Evolutionary conservation across 2,888 invertebrate species (phyloP).

Genomic region (Dicycla oo): DNA sequence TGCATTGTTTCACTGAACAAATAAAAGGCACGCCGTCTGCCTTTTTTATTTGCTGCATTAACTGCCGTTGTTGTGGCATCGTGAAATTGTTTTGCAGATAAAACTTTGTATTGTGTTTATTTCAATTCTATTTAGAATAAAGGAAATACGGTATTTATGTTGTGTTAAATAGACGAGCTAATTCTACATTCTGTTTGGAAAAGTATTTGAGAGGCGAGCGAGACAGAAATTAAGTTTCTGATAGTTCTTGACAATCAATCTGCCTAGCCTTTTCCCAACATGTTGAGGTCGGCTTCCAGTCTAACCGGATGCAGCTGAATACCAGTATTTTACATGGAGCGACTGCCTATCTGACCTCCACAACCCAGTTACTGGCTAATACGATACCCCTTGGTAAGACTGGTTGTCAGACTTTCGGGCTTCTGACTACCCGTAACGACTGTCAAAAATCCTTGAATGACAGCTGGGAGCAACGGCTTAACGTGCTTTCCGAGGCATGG

Average conservation of each 20-base stretch:
- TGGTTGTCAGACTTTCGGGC: too few species aligned
- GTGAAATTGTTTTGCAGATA: slow-evolving; percentile 55
- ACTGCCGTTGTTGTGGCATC: slow-evolving; percentile 39
- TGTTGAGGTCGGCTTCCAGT: too few species aligned
- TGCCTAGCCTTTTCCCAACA: too few species aligned
- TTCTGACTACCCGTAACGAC: too few species aligned
- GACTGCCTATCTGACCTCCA: too few species aligned
- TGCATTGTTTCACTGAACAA: slow-evolving; percentile 54
- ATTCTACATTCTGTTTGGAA: not conserved
- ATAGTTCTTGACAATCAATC: not conserved
- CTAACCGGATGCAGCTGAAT: too few species aligned
- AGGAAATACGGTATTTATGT: not conserved
- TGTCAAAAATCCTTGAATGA: too few species aligned
- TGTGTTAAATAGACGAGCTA: not conserved
- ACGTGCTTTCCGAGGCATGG: too few species aligned
- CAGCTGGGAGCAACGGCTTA: too few species aligned
- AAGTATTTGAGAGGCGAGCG: not conserved
- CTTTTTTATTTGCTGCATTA: slow-evolving; percentile 42
- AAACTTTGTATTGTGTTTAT: slow-evolving; percentile 34
- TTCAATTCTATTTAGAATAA: slow-evolving; percentile 19
- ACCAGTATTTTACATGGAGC: too few species aligned
- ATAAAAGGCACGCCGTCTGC: slow-evolving; percentile 40
- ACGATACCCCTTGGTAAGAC: too few species aligned
- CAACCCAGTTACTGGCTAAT: too few species aligned
- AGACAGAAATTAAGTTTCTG: not conserved